Percentiles rank a stretch among this genome's conserved stretches.
Conservation (phyloP, 1,140 invertebrate species). For the Halesus radiatus region DNA sequence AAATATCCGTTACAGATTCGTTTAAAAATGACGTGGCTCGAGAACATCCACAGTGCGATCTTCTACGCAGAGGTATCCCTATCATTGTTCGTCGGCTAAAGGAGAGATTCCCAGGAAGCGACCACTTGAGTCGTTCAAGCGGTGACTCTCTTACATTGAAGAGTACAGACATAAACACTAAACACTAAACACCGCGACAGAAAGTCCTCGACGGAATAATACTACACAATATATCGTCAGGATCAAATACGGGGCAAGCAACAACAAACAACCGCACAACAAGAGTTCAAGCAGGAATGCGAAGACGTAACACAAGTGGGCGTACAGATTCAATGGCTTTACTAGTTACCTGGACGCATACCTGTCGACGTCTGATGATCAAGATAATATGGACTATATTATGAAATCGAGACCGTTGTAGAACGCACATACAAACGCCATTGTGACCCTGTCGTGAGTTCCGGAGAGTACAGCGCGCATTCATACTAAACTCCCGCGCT, state of each 20-base stretch:
- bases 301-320: background rate
- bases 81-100: background rate
- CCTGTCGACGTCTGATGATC: slow-evolving; percentile 9
- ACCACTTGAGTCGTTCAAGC: slow-evolving; percentile 31
- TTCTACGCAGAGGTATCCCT: background rate
- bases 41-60: slow-evolving; percentile 1
- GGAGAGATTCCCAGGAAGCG: slow-evolving; percentile 39
- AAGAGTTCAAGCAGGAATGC: background rate
- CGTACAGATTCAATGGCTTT: background rate
- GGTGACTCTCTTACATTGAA: slow-evolving; percentile 19
- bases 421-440: slow-evolving; percentile 17
- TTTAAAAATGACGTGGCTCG: background rate
- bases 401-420: background rate
- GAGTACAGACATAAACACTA: background rate
- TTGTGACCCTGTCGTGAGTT: slow-evolving; percentile 14
- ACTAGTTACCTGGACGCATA: background rate
- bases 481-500: slow-evolving; percentile 19
- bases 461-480: slow-evolving; percentile 18
- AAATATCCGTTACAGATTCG: slow-evolving; percentile 19
- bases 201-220: slow-evolving; percentile 2
- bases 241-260: background rate
- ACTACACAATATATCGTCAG: background rate
- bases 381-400: background rate
- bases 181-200: background rate
- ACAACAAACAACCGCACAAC: background rate